A percentile compares a stretch with the other conserved stretches of the same genome.
These are phyloP conservation scores for Ostrea edulis DNA, from an alignment of 1,140 invertebrate species.

Conservation along the genomic window DNA sequence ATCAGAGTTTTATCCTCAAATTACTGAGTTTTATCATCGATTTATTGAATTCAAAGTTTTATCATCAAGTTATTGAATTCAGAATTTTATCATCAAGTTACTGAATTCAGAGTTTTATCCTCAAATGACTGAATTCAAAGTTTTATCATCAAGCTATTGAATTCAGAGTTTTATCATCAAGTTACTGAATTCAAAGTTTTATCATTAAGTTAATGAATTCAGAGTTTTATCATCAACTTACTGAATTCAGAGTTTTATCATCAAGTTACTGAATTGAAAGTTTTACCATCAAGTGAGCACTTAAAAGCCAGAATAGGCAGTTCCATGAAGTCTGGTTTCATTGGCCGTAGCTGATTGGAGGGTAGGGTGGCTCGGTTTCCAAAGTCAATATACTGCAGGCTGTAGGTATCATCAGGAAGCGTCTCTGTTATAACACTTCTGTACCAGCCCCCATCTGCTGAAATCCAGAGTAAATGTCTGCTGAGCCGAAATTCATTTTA, in stretches of 20 bases:
- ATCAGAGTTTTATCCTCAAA: background rate
- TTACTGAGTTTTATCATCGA: background rate
- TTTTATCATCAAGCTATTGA: background rate
- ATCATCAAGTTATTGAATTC: background rate
- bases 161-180: background rate
- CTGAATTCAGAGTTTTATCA: background rate
- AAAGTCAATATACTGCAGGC: conserved; percentile 54
- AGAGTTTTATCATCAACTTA: background rate
- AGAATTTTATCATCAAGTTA: background rate
- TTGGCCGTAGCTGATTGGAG: conserved; percentile 41
- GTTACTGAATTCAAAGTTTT: background rate
- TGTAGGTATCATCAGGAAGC: conserved; percentile 31
- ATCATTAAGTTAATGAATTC: background rate
- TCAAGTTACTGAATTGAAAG: background rate
- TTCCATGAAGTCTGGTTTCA: conserved; percentile 48
- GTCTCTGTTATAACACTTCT: conserved; percentile 41
- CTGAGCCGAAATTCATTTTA: too few relatives aligned
- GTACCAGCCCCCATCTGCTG: conserved; percentile 54
- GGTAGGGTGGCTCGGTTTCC: conserved; percentile 50
- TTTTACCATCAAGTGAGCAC: conserved; percentile 52
- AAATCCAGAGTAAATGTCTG: background rate
- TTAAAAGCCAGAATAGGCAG: conserved; percentile 49
- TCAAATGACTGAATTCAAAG: conserved; percentile 9
- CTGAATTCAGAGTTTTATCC: background rate
- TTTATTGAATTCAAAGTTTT: background rate